phyloP scores from a whole-genome alignment of 2,888 invertebrate species.

The Ophioninae sp. region DNA sequence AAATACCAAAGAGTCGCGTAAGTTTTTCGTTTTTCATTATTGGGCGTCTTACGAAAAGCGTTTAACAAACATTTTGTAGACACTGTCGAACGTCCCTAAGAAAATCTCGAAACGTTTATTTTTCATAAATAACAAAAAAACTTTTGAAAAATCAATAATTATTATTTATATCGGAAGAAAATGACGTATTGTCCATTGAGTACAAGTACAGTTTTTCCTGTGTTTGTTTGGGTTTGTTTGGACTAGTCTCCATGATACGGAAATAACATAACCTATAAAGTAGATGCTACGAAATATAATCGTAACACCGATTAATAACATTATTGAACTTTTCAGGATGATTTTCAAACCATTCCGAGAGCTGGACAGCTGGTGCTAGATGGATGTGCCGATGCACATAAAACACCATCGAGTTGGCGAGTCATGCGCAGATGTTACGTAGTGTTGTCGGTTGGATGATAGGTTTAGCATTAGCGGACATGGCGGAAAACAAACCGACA shows the following conservation, averaged over 20 bases:
- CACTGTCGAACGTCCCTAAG: not conserved
- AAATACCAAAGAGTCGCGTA: slow-evolving; percentile 16
- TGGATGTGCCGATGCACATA: slow-evolving; percentile 19
- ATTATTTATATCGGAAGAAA: not conserved
- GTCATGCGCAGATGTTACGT: slow-evolving; percentile 70
- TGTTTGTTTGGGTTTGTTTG: no score
- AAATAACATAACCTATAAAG: not conserved
- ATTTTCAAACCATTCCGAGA: not conserved
- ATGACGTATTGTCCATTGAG: no score
- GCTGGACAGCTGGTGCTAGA: slow-evolving; percentile 13
- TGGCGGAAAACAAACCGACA: slow-evolving; percentile 66
- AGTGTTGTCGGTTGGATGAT: slow-evolving; percentile 72
- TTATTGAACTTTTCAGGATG: slow-evolving; percentile 8
- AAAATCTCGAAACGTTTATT: not conserved
- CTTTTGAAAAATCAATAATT: not conserved
- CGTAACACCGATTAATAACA: not conserved
- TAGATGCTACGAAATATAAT: not conserved
- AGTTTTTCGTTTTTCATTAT: slow-evolving; percentile 11
- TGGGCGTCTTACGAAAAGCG: not conserved
- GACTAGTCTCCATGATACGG: no score
- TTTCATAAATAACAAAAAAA: not conserved
- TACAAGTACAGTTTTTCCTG: no score
- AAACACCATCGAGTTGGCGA: slow-evolving; percentile 42
- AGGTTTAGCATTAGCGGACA: slow-evolving; percentile 65
- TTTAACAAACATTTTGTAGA: not conserved